Base-by-base conservation (phyloP, 2,113 vertebrate species). In the Boulengeromyrus knoepffleri region DNA sequence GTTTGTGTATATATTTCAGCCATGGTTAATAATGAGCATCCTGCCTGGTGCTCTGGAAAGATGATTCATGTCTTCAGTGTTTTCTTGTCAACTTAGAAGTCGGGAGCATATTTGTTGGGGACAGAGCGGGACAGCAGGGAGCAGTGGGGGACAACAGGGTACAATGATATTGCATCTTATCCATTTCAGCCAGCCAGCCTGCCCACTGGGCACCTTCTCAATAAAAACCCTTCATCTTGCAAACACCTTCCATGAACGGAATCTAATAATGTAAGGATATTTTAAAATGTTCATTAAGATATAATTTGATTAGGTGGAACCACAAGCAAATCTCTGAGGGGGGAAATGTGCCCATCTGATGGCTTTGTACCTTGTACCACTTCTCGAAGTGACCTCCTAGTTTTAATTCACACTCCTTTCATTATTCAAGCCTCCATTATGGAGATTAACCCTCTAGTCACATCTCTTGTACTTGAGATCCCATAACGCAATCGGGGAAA, bases 31-130 rank as follows among this genome's bases (percentile, higher is more conserved):
- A 88, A 88, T 88, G 39, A 88, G 36, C 15, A 52, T 58, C 12
- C 39, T 24, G 10, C n/a, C 42, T 84, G 36, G 31, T 36, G 70
- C 80, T 42, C 80, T n/a, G 19, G 45, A 45, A 84, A 84, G 21
- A 47, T 84, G 46, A 84, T 84, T 47, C 21, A n/a, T 17, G 4
- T 84, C 19, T 46, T 46, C 42, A 47, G 39, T 84, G 19, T 84
- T 84, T 84, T 19, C 42, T 84, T 21, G 19, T 47, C 80, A 84
- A 45, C 15, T 45, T 2, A 46, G 8, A 47, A 46, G 17, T 31
- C 66, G 13, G 70, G 15, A 74, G 89, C 80, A 90, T 91, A 88
- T 89, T 88, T 91, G 9, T 8, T 13, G 45, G 21, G 42, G 46
- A 50, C 46, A 85, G 21, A 9, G 12, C 0, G 15, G 46, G 10